These are phyloP conservation scores for Zoanthus solanderi DNA, from an alignment of 92 coral and sea anemone species.

Conservation along the genomic window DNA sequence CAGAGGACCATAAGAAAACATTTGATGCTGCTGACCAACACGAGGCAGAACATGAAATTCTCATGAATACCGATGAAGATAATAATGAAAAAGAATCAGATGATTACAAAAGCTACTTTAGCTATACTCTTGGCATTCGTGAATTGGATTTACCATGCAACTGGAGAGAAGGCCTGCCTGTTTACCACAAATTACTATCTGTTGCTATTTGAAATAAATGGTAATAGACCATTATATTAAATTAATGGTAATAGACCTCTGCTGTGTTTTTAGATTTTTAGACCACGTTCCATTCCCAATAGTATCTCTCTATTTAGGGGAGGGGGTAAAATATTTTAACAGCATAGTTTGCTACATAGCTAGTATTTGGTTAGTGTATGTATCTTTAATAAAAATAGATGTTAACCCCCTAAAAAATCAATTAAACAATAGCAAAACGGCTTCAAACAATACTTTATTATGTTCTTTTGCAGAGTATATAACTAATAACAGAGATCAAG, in stretches of 20 bases:
- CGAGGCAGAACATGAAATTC: slow-evolving; percentile 45
- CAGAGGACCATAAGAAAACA: slow-evolving; percentile 49
- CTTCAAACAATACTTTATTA: neutral
- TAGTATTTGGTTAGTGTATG: too few relatives aligned
- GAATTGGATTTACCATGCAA: slow-evolving; percentile 42
- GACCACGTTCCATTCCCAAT: too few relatives aligned
- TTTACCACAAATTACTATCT: slow-evolving; percentile 52
- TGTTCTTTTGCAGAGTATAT: neutral
- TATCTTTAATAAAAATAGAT: neutral
- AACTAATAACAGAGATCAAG: too few relatives aligned
- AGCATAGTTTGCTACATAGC: too few relatives aligned
- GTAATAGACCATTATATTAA: too few relatives aligned
- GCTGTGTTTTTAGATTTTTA: too few relatives aligned
- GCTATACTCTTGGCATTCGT: slow-evolving; percentile 57
- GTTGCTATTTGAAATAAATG: slow-evolving; percentile 20
- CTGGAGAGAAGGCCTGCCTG: slow-evolving; percentile 58
- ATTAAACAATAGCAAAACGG: neutral
- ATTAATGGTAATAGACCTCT: too few relatives aligned
- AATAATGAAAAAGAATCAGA: slow-evolving; percentile 43
- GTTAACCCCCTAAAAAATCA: neutral
- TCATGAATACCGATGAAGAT: neutral
- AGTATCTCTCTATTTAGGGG: too few relatives aligned
- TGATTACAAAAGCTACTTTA: slow-evolving; percentile 51
- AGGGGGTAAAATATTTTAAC: too few relatives aligned
- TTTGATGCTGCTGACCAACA: slow-evolving; percentile 44